Percentiles rank a stretch among this genome's conserved stretches.
phyloP scores from a whole-genome alignment of 30 jellyfish, hydroid and myxozoan species.

The Clytia hemisphaerica region DNA sequence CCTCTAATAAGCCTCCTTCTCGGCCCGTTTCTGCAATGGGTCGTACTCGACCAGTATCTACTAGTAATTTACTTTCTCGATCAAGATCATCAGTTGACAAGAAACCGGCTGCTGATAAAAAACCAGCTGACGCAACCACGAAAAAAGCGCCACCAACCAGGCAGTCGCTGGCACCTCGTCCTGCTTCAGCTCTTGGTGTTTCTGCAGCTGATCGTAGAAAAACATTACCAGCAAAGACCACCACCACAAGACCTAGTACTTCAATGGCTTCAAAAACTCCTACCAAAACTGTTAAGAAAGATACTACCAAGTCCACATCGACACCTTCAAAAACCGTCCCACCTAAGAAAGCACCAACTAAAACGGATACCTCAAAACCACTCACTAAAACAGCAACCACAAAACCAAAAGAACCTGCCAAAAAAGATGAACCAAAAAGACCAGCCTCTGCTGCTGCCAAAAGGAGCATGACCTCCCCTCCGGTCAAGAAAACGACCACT shows the following conservation, averaged over 20 bases:
- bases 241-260: not conserved
- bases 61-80: not conserved
- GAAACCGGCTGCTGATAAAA: not conserved
- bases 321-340: conserved; percentile 12
- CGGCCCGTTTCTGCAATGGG: conserved; percentile 4
- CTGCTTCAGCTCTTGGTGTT: conserved; percentile 30
- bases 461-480: not conserved
- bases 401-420: not conserved
- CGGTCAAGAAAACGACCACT: not conserved
- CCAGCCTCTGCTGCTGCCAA: not conserved
- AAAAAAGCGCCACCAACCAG: conserved; percentile 5
- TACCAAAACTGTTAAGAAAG: not conserved
- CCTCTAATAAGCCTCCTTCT: conserved; percentile 3
- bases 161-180: conserved; percentile 27
- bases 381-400: not conserved
- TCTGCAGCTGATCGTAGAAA: conserved; percentile 23
- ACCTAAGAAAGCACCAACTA: conserved; percentile 2
- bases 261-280: not conserved
- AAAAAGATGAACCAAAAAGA: not conserved
- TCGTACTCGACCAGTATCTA: conserved; percentile 21
- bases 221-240: conserved; percentile 15
- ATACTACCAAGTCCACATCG: not conserved
- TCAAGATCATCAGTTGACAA: conserved; percentile 4
- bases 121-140: conserved; percentile 1
- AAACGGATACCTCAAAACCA: not conserved